Conservation (phyloP, 2,113 vertebrate species). For the Tupaia chinensis region DNA sequence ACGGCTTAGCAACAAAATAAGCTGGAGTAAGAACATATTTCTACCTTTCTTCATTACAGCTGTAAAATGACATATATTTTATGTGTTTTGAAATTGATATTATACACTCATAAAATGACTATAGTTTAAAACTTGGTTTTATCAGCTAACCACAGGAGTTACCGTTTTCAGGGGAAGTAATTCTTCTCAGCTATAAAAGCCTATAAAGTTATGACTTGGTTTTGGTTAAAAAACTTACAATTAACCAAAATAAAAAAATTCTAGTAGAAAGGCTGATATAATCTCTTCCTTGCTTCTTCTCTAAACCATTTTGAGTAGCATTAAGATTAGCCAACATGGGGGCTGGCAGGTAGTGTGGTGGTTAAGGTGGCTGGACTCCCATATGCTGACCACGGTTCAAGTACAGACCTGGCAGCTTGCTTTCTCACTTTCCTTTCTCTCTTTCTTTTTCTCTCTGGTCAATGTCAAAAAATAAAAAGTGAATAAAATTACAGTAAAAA, state of each 20-base stretch:
- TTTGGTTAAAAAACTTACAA: conserved; percentile 23
- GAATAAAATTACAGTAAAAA: too few relatives aligned
- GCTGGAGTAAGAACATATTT: conserved; percentile 11
- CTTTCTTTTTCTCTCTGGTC: too few relatives aligned
- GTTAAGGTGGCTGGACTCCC: too few relatives aligned
- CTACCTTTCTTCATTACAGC: background rate
- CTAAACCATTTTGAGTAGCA: background rate
- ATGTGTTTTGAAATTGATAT: conserved; percentile 34
- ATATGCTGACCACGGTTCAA: too few relatives aligned
- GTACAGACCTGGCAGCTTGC: too few relatives aligned
- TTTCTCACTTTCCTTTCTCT: too few relatives aligned
- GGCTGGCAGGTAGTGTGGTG: too few relatives aligned
- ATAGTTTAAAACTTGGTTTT: conserved; percentile 37
- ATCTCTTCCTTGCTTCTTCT: background rate
- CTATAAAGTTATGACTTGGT: background rate
- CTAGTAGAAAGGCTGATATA: background rate
- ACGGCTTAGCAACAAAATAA: conserved; percentile 29
- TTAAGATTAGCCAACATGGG: background rate
- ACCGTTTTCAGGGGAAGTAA: conserved; percentile 50
- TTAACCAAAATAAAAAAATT: conserved; percentile 20
- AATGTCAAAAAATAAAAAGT: too few relatives aligned
- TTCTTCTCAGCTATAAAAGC: conserved; percentile 41
- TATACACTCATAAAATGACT: conserved; percentile 46
- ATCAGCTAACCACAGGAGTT: conserved; percentile 28
- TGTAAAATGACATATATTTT: background rate